These are phyloP conservation scores for Artemia sinica DNA, from an alignment of 2,888 invertebrate genomes.

Conservation along the genomic window DNA sequence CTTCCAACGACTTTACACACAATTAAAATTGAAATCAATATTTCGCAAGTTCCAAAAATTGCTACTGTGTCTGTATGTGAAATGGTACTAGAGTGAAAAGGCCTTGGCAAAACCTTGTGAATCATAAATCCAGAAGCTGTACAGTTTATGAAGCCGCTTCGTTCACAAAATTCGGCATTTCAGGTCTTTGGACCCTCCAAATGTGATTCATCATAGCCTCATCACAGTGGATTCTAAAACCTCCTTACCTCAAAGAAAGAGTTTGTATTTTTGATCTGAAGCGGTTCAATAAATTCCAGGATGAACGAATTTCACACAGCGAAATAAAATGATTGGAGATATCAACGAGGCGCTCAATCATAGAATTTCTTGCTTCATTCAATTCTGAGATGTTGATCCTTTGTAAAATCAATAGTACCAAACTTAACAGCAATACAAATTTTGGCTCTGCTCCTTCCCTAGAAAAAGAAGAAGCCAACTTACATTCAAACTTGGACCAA, in stretches of 20 bases:
- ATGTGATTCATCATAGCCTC: no score
- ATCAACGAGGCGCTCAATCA: background rate
- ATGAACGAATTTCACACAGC: constrained; percentile 2
- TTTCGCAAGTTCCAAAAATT: no score
- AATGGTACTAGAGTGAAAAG: no score
- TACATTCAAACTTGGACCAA: background rate
- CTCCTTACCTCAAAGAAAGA: background rate
- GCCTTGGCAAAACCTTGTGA: no score
- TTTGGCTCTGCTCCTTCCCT: background rate
- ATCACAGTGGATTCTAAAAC: no score
- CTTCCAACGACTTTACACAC: no score
- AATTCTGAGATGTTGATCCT: background rate
- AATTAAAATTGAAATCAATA: no score
- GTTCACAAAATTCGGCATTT: no score
- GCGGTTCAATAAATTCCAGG: background rate
- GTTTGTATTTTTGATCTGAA: background rate
- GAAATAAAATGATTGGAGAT: background rate
- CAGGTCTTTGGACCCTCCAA: no score
- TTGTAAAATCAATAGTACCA: background rate
- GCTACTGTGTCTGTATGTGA: no score
- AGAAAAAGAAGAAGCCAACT: background rate
- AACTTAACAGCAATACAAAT: background rate
- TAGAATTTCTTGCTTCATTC: background rate
- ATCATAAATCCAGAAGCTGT: no score
- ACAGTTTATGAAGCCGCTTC: no score